A percentile compares a stretch with the other conserved stretches of the same genome.
Evolutionary conservation across 2,888 invertebrate genomes (phyloP).

Genomic region (Hirtodrosophila cameraria): DNA sequence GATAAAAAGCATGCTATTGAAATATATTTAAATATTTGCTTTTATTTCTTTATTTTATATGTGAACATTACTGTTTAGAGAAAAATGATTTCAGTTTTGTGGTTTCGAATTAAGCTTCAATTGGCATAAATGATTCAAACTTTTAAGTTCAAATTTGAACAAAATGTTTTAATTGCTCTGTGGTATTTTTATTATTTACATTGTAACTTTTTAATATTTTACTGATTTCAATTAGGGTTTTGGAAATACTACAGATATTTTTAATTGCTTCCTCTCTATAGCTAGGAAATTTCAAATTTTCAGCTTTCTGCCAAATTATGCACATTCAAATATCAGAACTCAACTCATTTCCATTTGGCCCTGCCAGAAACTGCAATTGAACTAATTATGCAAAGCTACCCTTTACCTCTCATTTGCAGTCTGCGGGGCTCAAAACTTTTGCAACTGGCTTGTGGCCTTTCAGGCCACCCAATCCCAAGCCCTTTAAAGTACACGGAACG

Average conservation of each 20-base stretch:
- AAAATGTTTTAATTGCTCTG: too few relatives aligned
- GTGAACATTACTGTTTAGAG: too few relatives aligned
- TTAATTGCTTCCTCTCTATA: slow-evolving; percentile 11
- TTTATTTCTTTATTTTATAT: neutral
- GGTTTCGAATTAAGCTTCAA: too few relatives aligned
- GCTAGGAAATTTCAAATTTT: neutral
- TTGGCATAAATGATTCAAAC: too few relatives aligned
- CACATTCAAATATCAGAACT: slow-evolving; percentile 18
- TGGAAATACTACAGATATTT: neutral
- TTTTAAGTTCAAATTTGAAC: too few relatives aligned
- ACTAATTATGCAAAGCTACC: slow-evolving; percentile 64
- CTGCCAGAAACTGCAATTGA: slow-evolving; percentile 36
- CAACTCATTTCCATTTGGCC: slow-evolving; percentile 52
- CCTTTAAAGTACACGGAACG: neutral
- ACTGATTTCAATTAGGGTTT: too few relatives aligned
- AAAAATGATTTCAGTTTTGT: too few relatives aligned
- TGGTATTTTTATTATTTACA: too few relatives aligned
- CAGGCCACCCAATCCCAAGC: slow-evolving; percentile 19
- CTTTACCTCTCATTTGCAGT: neutral
- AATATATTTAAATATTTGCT: too few relatives aligned
- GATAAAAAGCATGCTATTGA: neutral
- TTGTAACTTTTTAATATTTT: too few relatives aligned
- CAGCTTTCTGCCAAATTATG: slow-evolving; percentile 5
- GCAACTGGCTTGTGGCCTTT: slow-evolving; percentile 41
- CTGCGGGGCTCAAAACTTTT: slow-evolving; percentile 17